phyloP scores from a whole-genome alignment of 2,888 invertebrate genomes.

The Caenorhabditis sp. region DNA sequence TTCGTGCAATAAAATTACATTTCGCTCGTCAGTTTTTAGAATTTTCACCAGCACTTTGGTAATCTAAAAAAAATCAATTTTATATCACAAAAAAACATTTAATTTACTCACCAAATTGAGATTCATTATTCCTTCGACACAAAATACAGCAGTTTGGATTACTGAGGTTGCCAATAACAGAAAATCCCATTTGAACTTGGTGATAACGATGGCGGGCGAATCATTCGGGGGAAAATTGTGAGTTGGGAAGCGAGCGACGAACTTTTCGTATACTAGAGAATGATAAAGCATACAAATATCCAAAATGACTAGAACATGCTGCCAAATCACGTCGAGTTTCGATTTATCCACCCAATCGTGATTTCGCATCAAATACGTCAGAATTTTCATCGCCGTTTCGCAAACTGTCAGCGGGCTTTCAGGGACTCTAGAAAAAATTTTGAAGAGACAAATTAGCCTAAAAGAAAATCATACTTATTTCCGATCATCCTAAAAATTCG shows the following conservation, averaged over 20 bases:
- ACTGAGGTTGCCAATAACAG: slow-evolving; percentile 16
- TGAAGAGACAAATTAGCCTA: no score
- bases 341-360: slow-evolving; percentile 8
- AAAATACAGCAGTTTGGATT: slow-evolving; percentile 22
- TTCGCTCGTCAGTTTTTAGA: neutral
- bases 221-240: neutral
- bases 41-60: slow-evolving; percentile 10
- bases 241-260: neutral
- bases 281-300: slow-evolving; percentile 37
- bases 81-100: neutral
- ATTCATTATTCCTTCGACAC: slow-evolving; percentile 7
- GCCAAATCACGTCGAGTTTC: slow-evolving; percentile 26
- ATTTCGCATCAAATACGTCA: slow-evolving; percentile 18
- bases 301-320: slow-evolving; percentile 28
- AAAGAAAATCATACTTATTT: slow-evolving; percentile 11
- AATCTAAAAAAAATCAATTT: neutral
- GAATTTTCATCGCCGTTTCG: slow-evolving; percentile 31
- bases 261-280: slow-evolving; percentile 2
- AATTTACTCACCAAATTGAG: slow-evolving; percentile 7
- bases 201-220: neutral
- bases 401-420: slow-evolving; percentile 33
- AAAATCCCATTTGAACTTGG: slow-evolving; percentile 30
- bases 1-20: neutral
- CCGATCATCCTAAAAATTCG: slow-evolving; percentile 51
- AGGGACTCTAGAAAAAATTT: slow-evolving; percentile 28